Percentiles rank a stretch among this genome's conserved stretches.
Evolutionary conservation across 2,797 vertebrate species (phyloP).

Genomic region (Monodelphis domestica): DNA sequence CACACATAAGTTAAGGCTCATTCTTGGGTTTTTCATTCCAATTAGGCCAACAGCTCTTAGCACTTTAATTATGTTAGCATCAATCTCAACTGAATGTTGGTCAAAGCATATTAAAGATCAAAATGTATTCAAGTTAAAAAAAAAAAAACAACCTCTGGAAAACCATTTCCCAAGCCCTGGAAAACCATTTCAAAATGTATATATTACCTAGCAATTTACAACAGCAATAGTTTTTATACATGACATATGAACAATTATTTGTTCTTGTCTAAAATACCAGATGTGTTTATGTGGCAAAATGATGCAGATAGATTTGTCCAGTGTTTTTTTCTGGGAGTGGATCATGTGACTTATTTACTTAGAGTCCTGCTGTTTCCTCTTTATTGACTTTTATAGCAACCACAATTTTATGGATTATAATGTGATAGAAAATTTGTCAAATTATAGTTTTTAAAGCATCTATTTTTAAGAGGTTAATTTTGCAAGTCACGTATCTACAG

Average conservation of each 20-base stretch:
- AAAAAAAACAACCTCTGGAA: neutral
- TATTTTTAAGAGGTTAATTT: constrained; percentile 72
- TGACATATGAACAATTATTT: neutral
- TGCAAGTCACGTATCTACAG: constrained; percentile 55
- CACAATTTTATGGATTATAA: constrained; percentile 69
- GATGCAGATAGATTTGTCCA: neutral
- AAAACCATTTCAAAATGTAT: neutral
- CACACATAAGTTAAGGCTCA: neutral
- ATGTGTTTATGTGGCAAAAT: neutral
- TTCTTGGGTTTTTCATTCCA: neutral
- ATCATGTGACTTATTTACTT: neutral
- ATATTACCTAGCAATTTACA: neutral
- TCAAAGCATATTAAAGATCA: neutral
- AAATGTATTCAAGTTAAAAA: too few species aligned
- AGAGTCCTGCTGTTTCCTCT: constrained; percentile 34
- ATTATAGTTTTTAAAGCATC: constrained; percentile 66
- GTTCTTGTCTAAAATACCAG: neutral
- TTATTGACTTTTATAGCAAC: constrained; percentile 21
- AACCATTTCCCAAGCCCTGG: too few species aligned
- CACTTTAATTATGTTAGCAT: neutral
- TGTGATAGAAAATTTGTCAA: constrained; percentile 68
- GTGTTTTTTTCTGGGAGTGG: neutral
- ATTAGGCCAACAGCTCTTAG: neutral
- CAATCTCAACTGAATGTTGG: neutral
- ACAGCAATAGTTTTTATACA: neutral